phyloP scores from a whole-genome alignment of 2,888 invertebrate species.

The Ganaspis brasiliensis region DNA sequence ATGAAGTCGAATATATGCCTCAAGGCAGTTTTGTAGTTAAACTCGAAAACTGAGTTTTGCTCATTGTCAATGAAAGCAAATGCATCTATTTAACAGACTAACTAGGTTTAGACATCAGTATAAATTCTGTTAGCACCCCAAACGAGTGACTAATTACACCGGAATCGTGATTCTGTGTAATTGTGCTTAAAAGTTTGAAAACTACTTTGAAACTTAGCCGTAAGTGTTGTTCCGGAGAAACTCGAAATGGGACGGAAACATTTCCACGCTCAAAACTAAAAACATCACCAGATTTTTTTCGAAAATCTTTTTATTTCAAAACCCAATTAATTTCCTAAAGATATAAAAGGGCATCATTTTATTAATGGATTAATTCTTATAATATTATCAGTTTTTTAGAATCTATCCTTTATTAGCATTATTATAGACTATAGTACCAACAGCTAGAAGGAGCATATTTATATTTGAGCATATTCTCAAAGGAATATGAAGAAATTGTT shows the following conservation, averaged over 20 bases:
- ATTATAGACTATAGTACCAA: too few relatives aligned
- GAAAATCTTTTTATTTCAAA: too few relatives aligned
- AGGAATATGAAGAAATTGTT: too few relatives aligned
- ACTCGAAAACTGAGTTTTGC: conserved; percentile 13
- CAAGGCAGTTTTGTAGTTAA: conserved; percentile 24
- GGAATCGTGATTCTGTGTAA: conserved; percentile 6
- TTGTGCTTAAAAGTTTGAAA: conserved; percentile 9
- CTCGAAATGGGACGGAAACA: not conserved
- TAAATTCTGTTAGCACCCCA: conserved; percentile 15
- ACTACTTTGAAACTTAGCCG: not conserved
- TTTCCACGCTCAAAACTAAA: not conserved
- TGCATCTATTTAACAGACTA: conserved; percentile 11
- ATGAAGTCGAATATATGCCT: conserved; percentile 11
- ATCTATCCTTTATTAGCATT: too few relatives aligned
- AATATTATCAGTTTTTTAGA: too few relatives aligned
- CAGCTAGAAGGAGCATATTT: too few relatives aligned
- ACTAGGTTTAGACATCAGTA: conserved; percentile 8
- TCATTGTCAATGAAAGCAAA: conserved; percentile 18
- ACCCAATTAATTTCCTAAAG: too few relatives aligned
- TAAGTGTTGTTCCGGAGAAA: conserved; percentile 3
- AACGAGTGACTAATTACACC: conserved; percentile 15
- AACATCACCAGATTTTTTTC: too few relatives aligned
- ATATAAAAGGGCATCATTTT: too few relatives aligned
- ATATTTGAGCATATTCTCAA: too few relatives aligned
- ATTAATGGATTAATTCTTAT: too few relatives aligned